Evolutionary conservation across 1,140 invertebrate genomes (phyloP), one percentile per base, ranked within the genome.

Genomic region (Tetragnatha versicolor): DNA sequence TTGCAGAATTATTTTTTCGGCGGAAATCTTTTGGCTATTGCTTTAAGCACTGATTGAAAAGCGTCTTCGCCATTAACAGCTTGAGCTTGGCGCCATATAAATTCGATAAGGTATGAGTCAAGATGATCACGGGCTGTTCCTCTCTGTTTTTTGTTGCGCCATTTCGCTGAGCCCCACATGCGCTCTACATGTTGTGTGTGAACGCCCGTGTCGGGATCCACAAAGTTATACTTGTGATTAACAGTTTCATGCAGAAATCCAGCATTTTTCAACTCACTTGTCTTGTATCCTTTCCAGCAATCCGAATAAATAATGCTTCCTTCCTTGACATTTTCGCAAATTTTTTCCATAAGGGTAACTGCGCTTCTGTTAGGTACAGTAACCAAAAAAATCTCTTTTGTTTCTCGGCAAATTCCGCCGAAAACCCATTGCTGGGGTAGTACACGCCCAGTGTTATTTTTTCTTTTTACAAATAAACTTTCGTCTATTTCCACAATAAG

Each of bases 401-500:
- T 75, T 75, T 79, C 51, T 27, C 69, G 51, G 53, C 51, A 79
- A 63, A 79, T 61, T 20, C 55, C 78, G n/a, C 55, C 78, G 35
- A 79, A 79, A 22, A 79, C 58, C 68, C 78, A 79, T 55, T 79
- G 78, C 42, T 61, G 53, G 47, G 69, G 70, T 37, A 79, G 68
- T 37, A 63, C 47, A 47, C 51, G 51, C 27, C 55, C 68, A 47
- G 47, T 37, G 29, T 73, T 35, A 45, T 73, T 79, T 51, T 79
- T 79, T 49, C 78, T 35, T 65, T 68, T 72, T 29, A 29, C 45
- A 47, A 79, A 79, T 33, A 79, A 47, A 31, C 58, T 73, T 60
- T 60, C 47, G 31, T n/a, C n/a, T n/a, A 10, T 42, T 61, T 33
- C 17, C 58, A 33, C 58, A 51, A 47, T 22, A 53, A 58, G 25